Evolutionary conservation across 2,888 invertebrate genomes (phyloP), one percentile per base, ranked within the genome.

Genomic region (Choristoneura rosaceana): DNA sequence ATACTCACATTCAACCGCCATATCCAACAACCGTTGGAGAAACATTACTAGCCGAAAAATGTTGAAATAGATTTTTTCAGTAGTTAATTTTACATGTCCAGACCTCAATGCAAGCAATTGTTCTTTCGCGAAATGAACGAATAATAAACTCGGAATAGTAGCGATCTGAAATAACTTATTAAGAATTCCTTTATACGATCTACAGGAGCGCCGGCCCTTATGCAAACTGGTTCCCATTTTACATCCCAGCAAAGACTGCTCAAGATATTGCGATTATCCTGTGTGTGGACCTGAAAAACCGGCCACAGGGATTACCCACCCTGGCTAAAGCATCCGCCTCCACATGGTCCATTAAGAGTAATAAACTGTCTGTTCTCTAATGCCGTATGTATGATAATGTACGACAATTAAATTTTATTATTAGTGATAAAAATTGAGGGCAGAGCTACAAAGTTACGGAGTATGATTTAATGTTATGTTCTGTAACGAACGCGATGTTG

Each of bases 341-440:
- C 55, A 61, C 61, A 14, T 61, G 71, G 62, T 25, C 45, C 67
- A 71, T 47, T 62, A 71, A 58, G 47, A 67, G 67, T 15, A 68
- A 71, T 71, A 68, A 67, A 68, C 59, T 58, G 66, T 38, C 71
- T 63, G 67, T 63, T 63, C 62, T 58, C 71, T 71, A 71, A 71
- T 62, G 67, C 38, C 62, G 62, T 59, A 50, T 68, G 62, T 59
- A 50, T 68, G 67, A 63, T 68, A 71, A 73, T 63, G 50, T 52
- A 68, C 69, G 69, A 52, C 69, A 73, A 73, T 73, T 60, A 69
- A 69, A 33, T 64, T 73, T 73, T 69, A 73, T 73, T 59, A 69
- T 69, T 43, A 64, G 73, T 69, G 73, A 73, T 69, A 69, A 73
- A 73, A 69, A 73, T 69, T 73, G 73, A 69, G 73, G 73, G 63